These are phyloP conservation scores for Gandaritis pyraliata DNA, from an alignment of 2,888 invertebrate genomes.

Conservation along the genomic window DNA sequence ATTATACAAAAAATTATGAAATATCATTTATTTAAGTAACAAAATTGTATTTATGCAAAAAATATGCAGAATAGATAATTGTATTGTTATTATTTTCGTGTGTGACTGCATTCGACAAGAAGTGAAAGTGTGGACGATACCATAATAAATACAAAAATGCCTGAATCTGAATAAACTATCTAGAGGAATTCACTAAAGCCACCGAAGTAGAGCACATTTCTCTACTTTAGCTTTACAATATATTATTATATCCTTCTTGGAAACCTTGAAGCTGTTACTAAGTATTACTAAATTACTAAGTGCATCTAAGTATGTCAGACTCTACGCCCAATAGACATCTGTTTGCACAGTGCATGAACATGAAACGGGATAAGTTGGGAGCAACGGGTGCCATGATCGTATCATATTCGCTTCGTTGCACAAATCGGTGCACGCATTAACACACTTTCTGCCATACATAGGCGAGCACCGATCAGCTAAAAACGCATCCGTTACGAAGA, in stretches of 20 bases:
- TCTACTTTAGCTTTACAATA: no score
- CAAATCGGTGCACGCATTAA: constrained; percentile 68
- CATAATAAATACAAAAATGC: constrained; percentile 40
- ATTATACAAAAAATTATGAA: constrained; percentile 6
- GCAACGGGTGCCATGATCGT: constrained; percentile 57
- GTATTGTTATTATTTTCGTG: constrained; percentile 1
- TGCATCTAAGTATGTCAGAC: background rate
- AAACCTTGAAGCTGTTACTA: background rate
- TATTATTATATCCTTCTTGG: background rate
- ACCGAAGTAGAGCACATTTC: no score
- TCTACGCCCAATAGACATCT: background rate
- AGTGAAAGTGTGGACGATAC: constrained; percentile 63
- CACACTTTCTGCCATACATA: constrained; percentile 71
- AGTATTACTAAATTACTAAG: no score
- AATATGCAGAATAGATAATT: constrained; percentile 6
- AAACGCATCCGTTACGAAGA: constrained; percentile 71
- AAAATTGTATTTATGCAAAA: constrained; percentile 8
- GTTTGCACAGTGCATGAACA: constrained; percentile 6
- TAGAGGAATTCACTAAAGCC: no score
- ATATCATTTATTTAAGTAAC: constrained; percentile 5
- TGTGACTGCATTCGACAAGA: constrained; percentile 28
- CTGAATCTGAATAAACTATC: no score
- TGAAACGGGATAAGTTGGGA: constrained; percentile 65
- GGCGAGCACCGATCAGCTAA: constrained; percentile 63
- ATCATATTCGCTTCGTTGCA: constrained; percentile 70